These are phyloP conservation scores for Eretmodus cyanostictus DNA, from an alignment of 2,113 vertebrate species.

Conservation along the genomic window DNA sequence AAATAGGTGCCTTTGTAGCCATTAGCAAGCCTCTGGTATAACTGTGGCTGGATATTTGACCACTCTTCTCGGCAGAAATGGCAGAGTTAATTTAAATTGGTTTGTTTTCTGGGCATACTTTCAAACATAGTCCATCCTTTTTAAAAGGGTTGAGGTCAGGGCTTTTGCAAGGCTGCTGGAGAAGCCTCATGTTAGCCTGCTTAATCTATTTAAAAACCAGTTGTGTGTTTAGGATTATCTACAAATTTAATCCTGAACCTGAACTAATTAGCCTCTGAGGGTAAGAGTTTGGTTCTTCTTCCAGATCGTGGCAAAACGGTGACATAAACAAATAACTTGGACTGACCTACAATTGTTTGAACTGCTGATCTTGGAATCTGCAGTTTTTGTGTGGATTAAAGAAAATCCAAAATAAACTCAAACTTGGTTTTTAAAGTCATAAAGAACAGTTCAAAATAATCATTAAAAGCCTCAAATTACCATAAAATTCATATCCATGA, in stretches of 20 bases:
- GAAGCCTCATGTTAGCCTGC: accelerated
- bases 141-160: accelerated
- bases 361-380: background rate
- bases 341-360: background rate
- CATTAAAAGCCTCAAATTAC: background rate
- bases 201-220: accelerated
- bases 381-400: background rate
- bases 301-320: background rate
- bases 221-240: background rate
- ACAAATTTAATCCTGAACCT: background rate
- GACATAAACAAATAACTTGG: background rate
- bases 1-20: background rate
- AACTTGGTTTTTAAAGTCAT: background rate
- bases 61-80: background rate
- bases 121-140: accelerated
- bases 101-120: background rate
- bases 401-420: background rate
- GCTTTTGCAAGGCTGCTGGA: background rate
- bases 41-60: background rate
- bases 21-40: background rate
- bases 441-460: background rate
- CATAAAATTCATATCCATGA: background rate
- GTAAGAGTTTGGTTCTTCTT: background rate
- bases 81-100: background rate
- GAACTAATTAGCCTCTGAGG: background rate